A percentile compares a stretch with the other conserved stretches of the same genome.
These are phyloP conservation scores for Caerostris darwini DNA, from an alignment of 1,140 invertebrate species.

Conservation along the genomic window DNA sequence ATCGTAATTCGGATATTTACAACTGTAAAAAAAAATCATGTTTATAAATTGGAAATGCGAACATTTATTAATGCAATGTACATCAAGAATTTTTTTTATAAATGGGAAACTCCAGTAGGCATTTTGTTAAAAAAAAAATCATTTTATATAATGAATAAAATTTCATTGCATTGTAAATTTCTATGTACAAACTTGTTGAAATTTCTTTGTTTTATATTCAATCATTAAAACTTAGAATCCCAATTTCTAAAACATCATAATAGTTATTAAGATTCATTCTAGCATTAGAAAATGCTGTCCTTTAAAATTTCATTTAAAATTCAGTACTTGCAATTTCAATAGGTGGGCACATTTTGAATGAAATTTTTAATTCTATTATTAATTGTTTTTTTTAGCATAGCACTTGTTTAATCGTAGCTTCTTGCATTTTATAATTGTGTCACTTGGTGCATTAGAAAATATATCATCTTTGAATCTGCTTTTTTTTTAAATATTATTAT, in stretches of 20 bases:
- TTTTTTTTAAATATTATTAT: too few species aligned
- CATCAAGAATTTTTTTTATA: too few species aligned
- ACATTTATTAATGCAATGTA: too few species aligned
- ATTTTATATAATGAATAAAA: neutral
- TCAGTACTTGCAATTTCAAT: neutral
- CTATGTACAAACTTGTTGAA: neutral
- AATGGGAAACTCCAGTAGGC: too few species aligned
- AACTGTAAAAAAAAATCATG: too few species aligned
- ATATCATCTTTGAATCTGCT: too few species aligned
- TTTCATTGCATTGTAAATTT: neutral
- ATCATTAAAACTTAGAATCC: neutral
- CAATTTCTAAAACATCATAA: neutral
- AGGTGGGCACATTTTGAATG: neutral
- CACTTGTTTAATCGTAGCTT: too few species aligned
- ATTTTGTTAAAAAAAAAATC: neutral
- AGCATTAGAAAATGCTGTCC: conserved; percentile 11
- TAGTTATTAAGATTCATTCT: neutral
- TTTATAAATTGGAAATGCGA: too few species aligned
- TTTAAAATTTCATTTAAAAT: neutral
- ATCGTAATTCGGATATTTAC: too few species aligned
- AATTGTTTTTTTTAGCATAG: neutral
- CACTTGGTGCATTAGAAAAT: too few species aligned
- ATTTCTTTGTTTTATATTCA: neutral
- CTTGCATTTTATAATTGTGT: too few species aligned
- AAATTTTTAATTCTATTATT: neutral